Conservation (phyloP, 2,888 invertebrate species). For the Rhyacophila evoluta region DNA sequence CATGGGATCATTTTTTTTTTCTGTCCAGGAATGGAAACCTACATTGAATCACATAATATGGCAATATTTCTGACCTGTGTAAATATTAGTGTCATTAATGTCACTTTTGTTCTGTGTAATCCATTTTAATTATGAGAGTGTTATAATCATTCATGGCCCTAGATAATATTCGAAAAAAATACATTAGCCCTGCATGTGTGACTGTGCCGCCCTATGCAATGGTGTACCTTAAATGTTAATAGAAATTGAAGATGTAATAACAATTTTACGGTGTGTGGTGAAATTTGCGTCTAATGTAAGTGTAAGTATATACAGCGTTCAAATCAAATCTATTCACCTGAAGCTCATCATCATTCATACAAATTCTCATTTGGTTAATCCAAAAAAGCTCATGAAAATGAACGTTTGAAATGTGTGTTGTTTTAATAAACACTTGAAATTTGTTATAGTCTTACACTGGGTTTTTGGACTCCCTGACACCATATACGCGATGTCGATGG, state of each 20-base stretch:
- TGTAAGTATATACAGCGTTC: neutral
- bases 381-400: neutral
- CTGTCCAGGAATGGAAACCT: too few relatives aligned
- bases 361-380: neutral
- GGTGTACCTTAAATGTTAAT: neutral
- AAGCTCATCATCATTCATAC: neutral
- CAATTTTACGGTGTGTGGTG: too few relatives aligned
- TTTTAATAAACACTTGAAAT: slow-evolving; percentile 28
- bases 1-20: too few relatives aligned
- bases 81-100: too few relatives aligned
- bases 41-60: too few relatives aligned
- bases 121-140: neutral
- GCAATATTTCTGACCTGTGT: too few relatives aligned
- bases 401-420: neutral
- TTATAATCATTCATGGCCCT: neutral
- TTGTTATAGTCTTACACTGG: slow-evolving; percentile 66
- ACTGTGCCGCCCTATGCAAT: slow-evolving; percentile 52
- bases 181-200: slow-evolving; percentile 43
- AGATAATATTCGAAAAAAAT: neutral
- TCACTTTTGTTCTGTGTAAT: too few relatives aligned
- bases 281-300: neutral
- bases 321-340: neutral
- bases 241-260: too few relatives aligned
- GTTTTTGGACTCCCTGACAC: slow-evolving; percentile 67
- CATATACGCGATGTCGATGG: slow-evolving; percentile 64